Evolutionary conservation across 1,140 invertebrate species (phyloP), one percentile per base, ranked within the genome.

Genomic region (Meloidogyne hapla): DNA sequence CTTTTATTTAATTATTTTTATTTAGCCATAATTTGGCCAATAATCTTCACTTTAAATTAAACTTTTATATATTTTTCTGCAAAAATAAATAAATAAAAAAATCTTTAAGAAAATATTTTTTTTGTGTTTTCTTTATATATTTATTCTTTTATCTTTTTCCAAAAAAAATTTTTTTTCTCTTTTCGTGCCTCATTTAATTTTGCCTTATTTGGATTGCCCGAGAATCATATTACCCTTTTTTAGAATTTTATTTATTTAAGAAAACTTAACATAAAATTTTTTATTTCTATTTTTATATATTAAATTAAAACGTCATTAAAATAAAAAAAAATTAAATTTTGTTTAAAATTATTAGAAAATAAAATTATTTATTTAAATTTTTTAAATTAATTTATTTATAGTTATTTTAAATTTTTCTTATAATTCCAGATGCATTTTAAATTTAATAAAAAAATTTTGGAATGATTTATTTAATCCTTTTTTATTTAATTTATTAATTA

Each of bases 261-360:
- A 56, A 56, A 56, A 13, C 18, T 48, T 56, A 48, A 48, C 6
- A 15, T 1, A 6, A 6, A n/a, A n/a, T 56, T 8, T n/a, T 48
- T 48, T 18, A 18, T 56, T 56, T 56, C 48, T 56, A 56, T 56
- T 56, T 56, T 56, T 56, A 56, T 6, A 56, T 33, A 56, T 6
- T n/a, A 56, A n/a, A n/a, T n/a, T n/a, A 56, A 18, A 56, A 56
- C 48, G 48, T 56, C 48, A 56, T 56, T n/a, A n/a, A 56, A 56
- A 56, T 56, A n/a, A 15, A 18, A 18, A 48, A 15, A 56, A 56
- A 45, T 45, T 45, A 45, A 45, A 56, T 56, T 56, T 48, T 56
- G 4, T 56, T 56, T 56, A 56, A 9, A 56, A n/a, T n/a, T 56
- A n/a, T 56, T 1, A 56, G 48, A 56, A 18, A 56, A 56, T 56